Base-by-base conservation (phyloP, 2,113 vertebrate species). In the Zonotrichia leucophrys region DNA sequence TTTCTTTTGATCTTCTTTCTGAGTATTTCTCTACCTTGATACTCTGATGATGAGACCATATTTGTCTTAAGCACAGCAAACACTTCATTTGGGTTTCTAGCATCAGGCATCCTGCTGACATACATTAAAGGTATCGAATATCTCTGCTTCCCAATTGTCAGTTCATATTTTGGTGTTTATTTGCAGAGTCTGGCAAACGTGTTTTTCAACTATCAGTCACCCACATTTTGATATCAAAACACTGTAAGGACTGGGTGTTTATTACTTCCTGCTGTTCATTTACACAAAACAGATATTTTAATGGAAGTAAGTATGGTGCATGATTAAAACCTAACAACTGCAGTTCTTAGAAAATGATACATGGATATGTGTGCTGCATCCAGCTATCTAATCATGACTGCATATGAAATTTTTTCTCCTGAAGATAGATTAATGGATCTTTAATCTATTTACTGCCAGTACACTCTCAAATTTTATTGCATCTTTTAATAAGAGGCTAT, bases 361-460 rank as follows among this genome's bases (percentile, higher is more conserved):
- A 56, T 30, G 50, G 77, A 31, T 76, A 35, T 68, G 25, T 53
- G 52, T 60, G 60, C 64, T 87, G 47, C 56, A 90, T 18, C 10
- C 33, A 69, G 56, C 53, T 60, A 74, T 47, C 64, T 72, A 83
- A 77, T 75, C 89, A 41, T 42, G 41, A 49, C 67, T 85, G 88
- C 42, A 74, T 83, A 69, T 81, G 94, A 96, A 50, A 63, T 87
- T 80, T 94, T 86, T 91, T 56, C 39, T 88, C 82, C 83, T 94
- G 79, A 90, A 88, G 92, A 72, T 86, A 91, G 85, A 93, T 93
- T 94, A 90, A 93, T 95, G 87, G 85, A 75, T 82, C 56, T 96
- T 95, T 97, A 93, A 96, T 96, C 79, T 93, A 70, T 74, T 92
- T 95, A 88, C 79, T 96, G 90, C 75, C 79, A 77, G 66, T 93